Base-by-base conservation (phyloP, 2,888 invertebrate species). In the Caenorhabditis sp. region DNA sequence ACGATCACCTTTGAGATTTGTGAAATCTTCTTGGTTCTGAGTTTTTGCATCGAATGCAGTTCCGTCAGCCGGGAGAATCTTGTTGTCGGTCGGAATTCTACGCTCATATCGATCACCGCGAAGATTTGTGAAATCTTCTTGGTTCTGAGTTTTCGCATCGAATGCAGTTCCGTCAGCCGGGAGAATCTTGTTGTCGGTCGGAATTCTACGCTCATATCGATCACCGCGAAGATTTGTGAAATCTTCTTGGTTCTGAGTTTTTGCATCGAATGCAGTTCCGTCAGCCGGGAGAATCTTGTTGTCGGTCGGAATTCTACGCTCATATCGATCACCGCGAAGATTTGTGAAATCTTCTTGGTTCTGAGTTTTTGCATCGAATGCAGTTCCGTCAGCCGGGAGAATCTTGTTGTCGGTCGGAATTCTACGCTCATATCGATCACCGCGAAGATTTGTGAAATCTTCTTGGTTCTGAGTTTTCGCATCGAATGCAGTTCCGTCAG, bases 11-110 rank as follows among this genome's bases (percentile, higher is more conserved):
- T 27, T 17, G 37, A 62, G 50, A 36, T 53, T 26, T 8, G 51
- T 59, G 62, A 61, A 77, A 55, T 77, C 75, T 49, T 67, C 62
- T 43, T 67, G 71, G 17, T 65, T 69, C 23, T 62, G 64, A 8
- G 78, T 67, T 53, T 51, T 78, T 3, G 70, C 61, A 14, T 66
- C 74, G 27, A 78, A 62, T 21, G 55, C 36, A 51, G 58, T 53
- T 3, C 77, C 76, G 49, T 77, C 78, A 24, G 66, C 36, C 53
- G 58, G 64, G n/a, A 62, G 21, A 24, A 72, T 72, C n/a, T 74
- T 60, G 24, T 70, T 70, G 14, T 62, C 69, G 37, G 49, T 43
- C 14, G 66, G 66, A 14, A 49, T 57, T 64, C 58, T 60, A 12
- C 60, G 57, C 26, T 73, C 73, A 49, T 62, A 70, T 1, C 71